Evolutionary conservation across 30 jellyfish, hydroid and myxozoan genomes (phyloP), one percentile per base, ranked within the genome.

Genomic region (Aurelia aurita): DNA sequence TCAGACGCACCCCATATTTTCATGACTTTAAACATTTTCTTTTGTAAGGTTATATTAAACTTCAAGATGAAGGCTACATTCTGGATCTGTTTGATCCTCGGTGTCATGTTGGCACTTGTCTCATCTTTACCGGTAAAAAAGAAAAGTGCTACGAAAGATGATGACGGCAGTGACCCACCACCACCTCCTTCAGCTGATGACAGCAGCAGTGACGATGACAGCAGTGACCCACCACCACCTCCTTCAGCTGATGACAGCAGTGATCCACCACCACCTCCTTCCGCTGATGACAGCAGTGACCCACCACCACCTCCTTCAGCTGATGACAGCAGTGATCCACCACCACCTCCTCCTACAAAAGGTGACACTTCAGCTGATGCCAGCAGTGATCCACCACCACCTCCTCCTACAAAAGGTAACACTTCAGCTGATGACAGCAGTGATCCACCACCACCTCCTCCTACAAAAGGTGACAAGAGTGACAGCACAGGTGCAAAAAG

Each of bases 401-500:
- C 25, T n/a, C 69, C 69, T 15, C 8, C 28, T 3, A 15, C 69
- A 3, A 16, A 16, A 57, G 44, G 22, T 9, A 44, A 72, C 15
- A 72, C 61, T 10, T 20, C 28, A 57, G 69, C 69, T 13, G 69
- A 57, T n/a, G 69, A 57, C 25, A 23, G 69, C 28, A 57, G 28
- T 57, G 69, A 57, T 11, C 28, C 69, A 57, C 25, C 69, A n/a
- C 69, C 69, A 57, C 28, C 25, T n/a, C 69, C 69, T 15, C 8
- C 28, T 3, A 15, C 69, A 3, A 16, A 16, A 57, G 44, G 22
- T 9, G 57, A 72, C 15, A 72, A 20, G 82, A 43, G 7, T 20
- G 82, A 31, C 9, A 72, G 51, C 9, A 39, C 70, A 3, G 72
- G 70, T 45, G 46, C 85, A 49, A 72, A 72, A 72, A 23, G 85